A percentile compares a stretch with the other conserved stretches of the same genome.
Conservation (phyloP, 2,888 invertebrate species). For the Xestia c-nigrum region DNA sequence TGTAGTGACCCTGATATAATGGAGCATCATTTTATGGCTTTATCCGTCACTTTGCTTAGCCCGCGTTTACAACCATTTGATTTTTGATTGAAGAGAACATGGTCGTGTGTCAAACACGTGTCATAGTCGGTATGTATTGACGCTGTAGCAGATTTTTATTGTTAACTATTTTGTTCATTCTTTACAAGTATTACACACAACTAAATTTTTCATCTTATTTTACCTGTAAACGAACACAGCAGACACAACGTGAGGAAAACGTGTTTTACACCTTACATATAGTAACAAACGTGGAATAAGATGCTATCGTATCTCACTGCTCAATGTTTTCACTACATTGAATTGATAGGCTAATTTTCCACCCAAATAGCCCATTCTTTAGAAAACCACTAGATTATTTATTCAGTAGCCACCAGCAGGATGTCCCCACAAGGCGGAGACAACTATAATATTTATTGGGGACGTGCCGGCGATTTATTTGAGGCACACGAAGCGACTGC, state of each 20-base stretch:
- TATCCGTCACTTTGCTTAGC: background rate
- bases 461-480: slow-evolving; percentile 56
- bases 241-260: background rate
- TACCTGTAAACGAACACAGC: background rate
- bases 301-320: background rate
- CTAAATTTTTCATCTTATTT: background rate
- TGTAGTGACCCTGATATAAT: background rate
- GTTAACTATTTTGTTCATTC: background rate
- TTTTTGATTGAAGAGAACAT: background rate
- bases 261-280: background rate
- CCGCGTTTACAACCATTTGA: background rate
- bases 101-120: background rate
- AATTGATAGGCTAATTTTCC: slow-evolving; percentile 7
- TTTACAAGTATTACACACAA: background rate
- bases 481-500: slow-evolving; percentile 36
- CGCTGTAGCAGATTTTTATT: background rate
- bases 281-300: background rate
- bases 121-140: background rate
- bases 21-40: background rate
- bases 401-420: slow-evolving; percentile 3
- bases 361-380: background rate
- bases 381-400: slow-evolving; percentile 5
- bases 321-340: background rate
- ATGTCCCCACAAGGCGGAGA: slow-evolving; percentile 24
- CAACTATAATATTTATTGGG: slow-evolving; percentile 58